Conservation (phyloP, 1,140 invertebrate species). For the Tetramorium parvispinum region DNA sequence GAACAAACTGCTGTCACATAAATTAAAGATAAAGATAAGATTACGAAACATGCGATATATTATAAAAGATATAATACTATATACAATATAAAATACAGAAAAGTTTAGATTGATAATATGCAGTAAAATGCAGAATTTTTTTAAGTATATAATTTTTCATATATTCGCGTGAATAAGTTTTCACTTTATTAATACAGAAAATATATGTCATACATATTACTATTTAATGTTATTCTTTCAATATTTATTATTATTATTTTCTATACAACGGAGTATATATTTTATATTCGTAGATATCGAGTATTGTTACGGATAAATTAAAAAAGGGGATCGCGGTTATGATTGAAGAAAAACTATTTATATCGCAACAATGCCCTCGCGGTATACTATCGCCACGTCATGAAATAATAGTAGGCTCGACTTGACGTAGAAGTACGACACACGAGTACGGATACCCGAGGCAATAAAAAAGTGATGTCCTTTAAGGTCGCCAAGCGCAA, state of each 20-base stretch:
- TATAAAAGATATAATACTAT: neutral
- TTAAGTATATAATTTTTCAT: neutral
- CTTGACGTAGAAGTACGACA: neutral
- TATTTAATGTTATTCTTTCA: neutral
- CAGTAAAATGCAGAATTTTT: too few relatives aligned
- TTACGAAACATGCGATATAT: neutral
- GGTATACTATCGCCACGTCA: neutral
- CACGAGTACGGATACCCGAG: neutral
- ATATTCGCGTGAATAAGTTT: neutral
- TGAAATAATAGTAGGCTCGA: constrained; percentile 18
- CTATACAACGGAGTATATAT: neutral
- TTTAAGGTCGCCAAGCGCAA: constrained; percentile 9
- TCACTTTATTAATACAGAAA: neutral
- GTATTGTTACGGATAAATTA: neutral
- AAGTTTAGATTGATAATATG: too few relatives aligned
- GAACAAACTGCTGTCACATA: neutral
- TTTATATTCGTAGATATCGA: neutral
- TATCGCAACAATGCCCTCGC: neutral
- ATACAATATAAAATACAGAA: too few relatives aligned
- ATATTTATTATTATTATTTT: neutral
- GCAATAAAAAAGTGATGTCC: constrained; percentile 16
- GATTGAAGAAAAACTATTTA: neutral
- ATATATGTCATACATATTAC: neutral
- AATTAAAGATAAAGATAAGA: neutral
- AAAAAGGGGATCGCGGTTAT: neutral